Conservation (phyloP, 2,888 invertebrate genomes). For the Entomobrya multifasciata region DNA sequence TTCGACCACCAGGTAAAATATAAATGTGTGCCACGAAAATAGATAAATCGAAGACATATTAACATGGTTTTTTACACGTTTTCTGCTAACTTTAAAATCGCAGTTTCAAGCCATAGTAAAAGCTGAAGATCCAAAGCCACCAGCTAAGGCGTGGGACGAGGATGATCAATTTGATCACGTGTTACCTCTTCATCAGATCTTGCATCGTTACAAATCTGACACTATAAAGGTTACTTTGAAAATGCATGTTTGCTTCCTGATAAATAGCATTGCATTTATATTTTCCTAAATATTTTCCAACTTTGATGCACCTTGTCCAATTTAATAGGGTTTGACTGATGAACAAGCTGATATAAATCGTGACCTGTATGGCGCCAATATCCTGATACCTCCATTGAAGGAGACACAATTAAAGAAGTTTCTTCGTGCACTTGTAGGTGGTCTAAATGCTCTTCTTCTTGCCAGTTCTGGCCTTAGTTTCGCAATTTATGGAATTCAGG, state of each 20-base stretch:
- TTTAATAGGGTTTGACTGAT: constrained; percentile 81
- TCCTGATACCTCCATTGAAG: constrained; percentile 82
- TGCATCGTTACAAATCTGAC: constrained; percentile 62
- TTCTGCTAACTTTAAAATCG: no score
- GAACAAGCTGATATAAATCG: constrained; percentile 81
- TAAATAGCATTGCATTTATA: no score
- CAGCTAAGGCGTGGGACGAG: constrained; percentile 74
- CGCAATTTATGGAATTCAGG: constrained; percentile 82
- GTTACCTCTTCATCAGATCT: constrained; percentile 73
- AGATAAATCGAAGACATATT: no score
- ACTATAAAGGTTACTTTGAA: constrained; percentile 26
- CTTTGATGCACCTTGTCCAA: no score
- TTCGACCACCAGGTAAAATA: constrained; percentile 65
- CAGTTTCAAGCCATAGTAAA: constrained; percentile 67
- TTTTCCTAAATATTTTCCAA: no score
- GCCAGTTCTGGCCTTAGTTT: constrained; percentile 82
- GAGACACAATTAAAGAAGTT: constrained; percentile 83
- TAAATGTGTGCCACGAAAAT: no score
- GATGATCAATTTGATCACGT: constrained; percentile 76
- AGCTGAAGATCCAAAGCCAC: constrained; percentile 61
- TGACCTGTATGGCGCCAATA: constrained; percentile 81
- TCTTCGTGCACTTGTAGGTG: constrained; percentile 83
- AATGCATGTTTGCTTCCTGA: no score
- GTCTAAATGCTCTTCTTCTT: constrained; percentile 82
- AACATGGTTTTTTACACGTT: no score